Base-by-base conservation (phyloP, 2,888 invertebrate species). In the Hoplodrina ambigua region DNA sequence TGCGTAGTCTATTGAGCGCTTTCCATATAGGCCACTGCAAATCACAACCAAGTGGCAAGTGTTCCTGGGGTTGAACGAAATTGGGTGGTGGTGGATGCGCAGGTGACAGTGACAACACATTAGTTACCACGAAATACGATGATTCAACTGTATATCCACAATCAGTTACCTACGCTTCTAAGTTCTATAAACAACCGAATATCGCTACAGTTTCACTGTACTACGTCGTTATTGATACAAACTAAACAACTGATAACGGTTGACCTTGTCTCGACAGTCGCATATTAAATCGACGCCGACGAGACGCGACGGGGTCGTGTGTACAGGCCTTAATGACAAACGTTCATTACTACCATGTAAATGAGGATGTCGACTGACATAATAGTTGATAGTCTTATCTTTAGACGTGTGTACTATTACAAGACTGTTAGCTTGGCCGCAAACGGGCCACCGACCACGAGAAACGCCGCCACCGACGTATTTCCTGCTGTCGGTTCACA, bases 221-320 rank as follows among this genome's bases (percentile, higher is more conserved):
- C 30, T 69, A 25, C 59, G 57, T 33, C 70, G 74, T 77, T 60
- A 78, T 37, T 56, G 44, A 60, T 70, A 57, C 44, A 25, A 37
- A 60, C 20, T 78, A 8, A 37, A 8, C 37, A 37, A 37, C 37
- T 37, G 37, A 37, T 75, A 75, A 78, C 79, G 58, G 37, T 1
- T 65, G 79, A 79, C 75, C 75, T 75, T 75, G 79, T 15, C 50
- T 4, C 52, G 25, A n/a, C 30, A 20, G 75, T 25, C 37, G 52
- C 37, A 11, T 75, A 67, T 53, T 52, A 25, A 66, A 44, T 44
- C 19, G 67, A 25, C 75, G 68, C 20, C 56, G 44, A 15, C 15
- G 17, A 3, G n/a, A 56, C 55, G 33, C 41, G 10, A 17, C 20
- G 6, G n/a, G 56, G 25, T 19, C 30, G 49, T 71, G 41, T 77